Evolutionary conservation across 2,888 invertebrate species (phyloP), one percentile per base, ranked within the genome.

Genomic region (Rotaria magnacalcarata): DNA sequence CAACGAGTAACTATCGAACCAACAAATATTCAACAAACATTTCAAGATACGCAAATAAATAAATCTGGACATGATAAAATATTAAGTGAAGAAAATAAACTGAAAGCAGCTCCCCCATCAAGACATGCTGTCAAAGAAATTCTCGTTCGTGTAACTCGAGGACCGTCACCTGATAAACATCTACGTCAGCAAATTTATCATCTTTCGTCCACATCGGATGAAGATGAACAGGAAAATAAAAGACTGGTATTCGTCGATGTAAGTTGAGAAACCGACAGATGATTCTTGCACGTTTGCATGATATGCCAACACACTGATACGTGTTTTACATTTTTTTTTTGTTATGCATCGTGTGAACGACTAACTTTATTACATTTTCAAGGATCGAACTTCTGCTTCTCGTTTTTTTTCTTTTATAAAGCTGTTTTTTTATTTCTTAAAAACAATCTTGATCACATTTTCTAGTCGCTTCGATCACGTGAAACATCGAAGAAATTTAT

Each of bases 251-350:
- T 67, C 11, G 67, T 2, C 34, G 34, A 41, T 67, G 67, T 67
- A 67, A 67, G 67, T 67, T 34, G 34, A 34, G 34, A 41, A 19
- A 67, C 34, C 34, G 3, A 52, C 34, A 34, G 27, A 4, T 27
- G 1, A 41, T 67, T 67, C 67, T 67, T 34, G 67, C 67, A 67
- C 67, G 67, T 67, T 67, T 67, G 67, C 67, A 67, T 67, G 67
- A 4, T 67, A 34, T 34, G 27, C 34, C 67, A 67, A 67, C 16
- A 67, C 16, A 34, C 8, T 67, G 34, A 67, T 67, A 27, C 19
- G 34, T 67, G 16, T 67, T 7, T 54, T 21, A 21, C 21, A 21
- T 54, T 4, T 54, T 6, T 54, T 19, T 21, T 10, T 54, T 21
- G 21, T 21, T 54, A 11, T 14, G 34, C 34, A 52, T 52, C 14